Evolutionary conservation across 2,888 invertebrate species (phyloP).

Genomic region (Rhamnusium bicolor): DNA sequence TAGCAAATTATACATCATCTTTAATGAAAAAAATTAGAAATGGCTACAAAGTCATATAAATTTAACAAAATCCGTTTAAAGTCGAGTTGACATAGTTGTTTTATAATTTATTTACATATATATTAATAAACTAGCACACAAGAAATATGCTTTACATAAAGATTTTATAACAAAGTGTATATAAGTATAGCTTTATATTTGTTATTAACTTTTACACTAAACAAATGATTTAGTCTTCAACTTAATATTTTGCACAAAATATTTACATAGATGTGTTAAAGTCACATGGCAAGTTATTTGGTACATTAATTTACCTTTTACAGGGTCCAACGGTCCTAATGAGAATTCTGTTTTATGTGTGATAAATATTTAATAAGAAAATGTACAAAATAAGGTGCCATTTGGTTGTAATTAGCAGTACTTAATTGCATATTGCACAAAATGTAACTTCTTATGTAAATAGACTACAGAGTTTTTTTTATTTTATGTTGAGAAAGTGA

Average conservation of each 20-base stretch:
- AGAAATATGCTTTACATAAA: conserved; percentile 24
- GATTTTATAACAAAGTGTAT: conserved; percentile 24
- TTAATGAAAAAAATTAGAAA: conserved; percentile 51
- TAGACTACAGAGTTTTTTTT: conserved; percentile 30
- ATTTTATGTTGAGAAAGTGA: conserved; percentile 48
- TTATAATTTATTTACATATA: conserved; percentile 3
- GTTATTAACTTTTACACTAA: conserved; percentile 27
- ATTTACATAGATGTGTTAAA: not conserved
- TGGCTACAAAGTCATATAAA: conserved; percentile 36
- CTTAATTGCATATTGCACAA: conserved; percentile 18
- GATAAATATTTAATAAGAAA: not conserved
- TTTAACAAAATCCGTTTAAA: conserved; percentile 31
- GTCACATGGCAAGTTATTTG: conserved; percentile 21
- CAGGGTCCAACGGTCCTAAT: conserved; percentile 7
- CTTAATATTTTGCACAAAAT: not conserved
- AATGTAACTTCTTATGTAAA: conserved; percentile 20
- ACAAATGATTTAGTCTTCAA: conserved; percentile 2
- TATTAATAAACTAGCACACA: conserved; percentile 7
- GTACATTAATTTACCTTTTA: conserved; percentile 28
- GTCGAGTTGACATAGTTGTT: conserved; percentile 38
- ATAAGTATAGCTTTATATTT: conserved; percentile 31
- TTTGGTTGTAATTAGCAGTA: conserved; percentile 13
- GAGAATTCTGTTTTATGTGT: not conserved
- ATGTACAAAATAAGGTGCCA: conserved; percentile 36
- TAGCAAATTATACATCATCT: conserved; percentile 53